phyloP scores from a whole-genome alignment of 2,113 vertebrate genomes.

The Melanostigma gelatinosum region DNA sequence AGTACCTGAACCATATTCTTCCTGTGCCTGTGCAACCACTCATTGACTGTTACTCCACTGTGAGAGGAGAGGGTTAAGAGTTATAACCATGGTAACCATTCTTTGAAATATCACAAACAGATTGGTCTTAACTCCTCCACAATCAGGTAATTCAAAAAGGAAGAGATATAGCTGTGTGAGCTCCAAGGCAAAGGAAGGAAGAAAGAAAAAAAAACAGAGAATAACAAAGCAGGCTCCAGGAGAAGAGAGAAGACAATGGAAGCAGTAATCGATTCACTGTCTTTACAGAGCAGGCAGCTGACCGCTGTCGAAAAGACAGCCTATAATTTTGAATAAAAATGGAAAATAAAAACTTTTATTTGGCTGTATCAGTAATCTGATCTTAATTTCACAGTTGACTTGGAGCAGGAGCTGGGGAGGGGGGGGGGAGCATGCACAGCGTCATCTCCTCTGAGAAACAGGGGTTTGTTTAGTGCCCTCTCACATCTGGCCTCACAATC shows the following conservation, averaged over 20 bases:
- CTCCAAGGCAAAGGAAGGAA: constrained; percentile 44
- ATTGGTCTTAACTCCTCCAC: constrained; percentile 62
- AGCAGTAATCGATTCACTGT: constrained; percentile 74
- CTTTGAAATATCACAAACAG: constrained; percentile 62
- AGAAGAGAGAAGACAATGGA: constrained; percentile 57
- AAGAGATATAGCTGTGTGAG: constrained; percentile 45
- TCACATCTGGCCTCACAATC: constrained; percentile 79
- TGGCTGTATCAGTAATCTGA: constrained; percentile 66
- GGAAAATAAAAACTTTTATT: constrained; percentile 60
- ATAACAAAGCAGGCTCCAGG: constrained; percentile 61
- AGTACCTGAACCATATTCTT: constrained; percentile 10
- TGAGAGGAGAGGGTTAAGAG: constrained; percentile 51
- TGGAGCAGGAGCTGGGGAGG: constrained; percentile 57
- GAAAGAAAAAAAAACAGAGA: constrained; percentile 44
- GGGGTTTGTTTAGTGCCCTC: constrained; percentile 67
- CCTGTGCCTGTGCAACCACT: constrained; percentile 27
- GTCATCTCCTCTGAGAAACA: constrained; percentile 66
- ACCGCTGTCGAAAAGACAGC: constrained; percentile 62
- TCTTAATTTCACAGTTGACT: constrained; percentile 82
- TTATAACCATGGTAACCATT: constrained; percentile 72
- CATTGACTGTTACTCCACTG: constrained; percentile 20
- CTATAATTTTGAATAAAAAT: constrained; percentile 68
- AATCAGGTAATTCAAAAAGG: constrained; percentile 69
- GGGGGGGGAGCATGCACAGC: constrained; percentile 50
- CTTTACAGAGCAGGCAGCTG: constrained; percentile 57